phyloP scores from a whole-genome alignment of 2,113 vertebrate genomes.

The Alexandromys fortis region DNA sequence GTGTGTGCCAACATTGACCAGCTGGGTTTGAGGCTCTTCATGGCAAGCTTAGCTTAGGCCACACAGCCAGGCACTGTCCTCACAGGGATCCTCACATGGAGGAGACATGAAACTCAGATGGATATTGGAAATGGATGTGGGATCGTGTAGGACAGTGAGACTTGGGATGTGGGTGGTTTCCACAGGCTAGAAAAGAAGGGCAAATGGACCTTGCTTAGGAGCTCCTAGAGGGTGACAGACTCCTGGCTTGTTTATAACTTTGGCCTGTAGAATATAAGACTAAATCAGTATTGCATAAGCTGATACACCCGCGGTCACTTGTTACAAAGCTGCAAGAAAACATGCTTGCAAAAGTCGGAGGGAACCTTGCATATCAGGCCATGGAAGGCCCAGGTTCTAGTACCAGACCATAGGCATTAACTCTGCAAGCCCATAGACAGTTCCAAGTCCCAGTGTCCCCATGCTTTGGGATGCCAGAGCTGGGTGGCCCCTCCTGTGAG shows the following conservation, averaged over 20 bases:
- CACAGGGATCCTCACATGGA: too few species aligned
- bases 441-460: too few species aligned
- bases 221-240: not conserved
- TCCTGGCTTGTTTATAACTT: too few species aligned
- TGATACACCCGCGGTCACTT: rapidly evolving
- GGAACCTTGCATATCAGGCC: too few species aligned
- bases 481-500: not conserved
- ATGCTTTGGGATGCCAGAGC: too few species aligned
- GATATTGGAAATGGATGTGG: not conserved
- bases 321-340: not conserved
- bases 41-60: not conserved
- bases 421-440: not conserved
- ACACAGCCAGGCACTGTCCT: not conserved
- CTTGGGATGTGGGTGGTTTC: not conserved
- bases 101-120: not conserved
- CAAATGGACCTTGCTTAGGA: too few species aligned
- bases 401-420: not conserved
- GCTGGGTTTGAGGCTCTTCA: too few species aligned
- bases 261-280: not conserved
- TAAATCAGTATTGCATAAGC: rapidly evolving
- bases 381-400: not conserved
- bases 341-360: rapidly evolving
- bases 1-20: too few species aligned
- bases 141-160: not conserved
- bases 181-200: not conserved